phyloP scores from a whole-genome alignment of 2,888 invertebrate genomes.

The Papilio demoleus region DNA sequence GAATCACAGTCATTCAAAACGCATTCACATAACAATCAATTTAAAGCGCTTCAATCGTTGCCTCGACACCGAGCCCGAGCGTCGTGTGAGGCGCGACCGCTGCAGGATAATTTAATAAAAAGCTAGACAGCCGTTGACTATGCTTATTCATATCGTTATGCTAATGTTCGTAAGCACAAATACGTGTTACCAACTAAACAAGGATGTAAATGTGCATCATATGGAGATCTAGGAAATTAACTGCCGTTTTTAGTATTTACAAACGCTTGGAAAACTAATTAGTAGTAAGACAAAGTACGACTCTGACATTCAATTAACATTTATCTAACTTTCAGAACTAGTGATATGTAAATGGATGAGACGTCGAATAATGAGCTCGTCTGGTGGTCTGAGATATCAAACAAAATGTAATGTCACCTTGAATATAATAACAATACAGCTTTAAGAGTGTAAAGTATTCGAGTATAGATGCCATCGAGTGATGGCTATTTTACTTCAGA shows the following conservation, averaged over 20 bases:
- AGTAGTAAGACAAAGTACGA: conserved; percentile 23
- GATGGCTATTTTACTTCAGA: conserved; percentile 34
- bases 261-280: conserved; percentile 21
- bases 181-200: conserved; percentile 34
- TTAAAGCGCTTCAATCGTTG: conserved; percentile 70
- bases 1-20: conserved; percentile 75
- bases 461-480: conserved; percentile 29
- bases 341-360: conserved; percentile 25
- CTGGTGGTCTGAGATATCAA: conserved; percentile 27
- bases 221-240: conserved; percentile 16
- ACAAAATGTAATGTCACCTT: conserved; percentile 22
- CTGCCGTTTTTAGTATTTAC: conserved; percentile 27
- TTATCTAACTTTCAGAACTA: conserved; percentile 25
- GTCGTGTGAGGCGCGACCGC: conserved; percentile 71
- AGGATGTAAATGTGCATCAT: conserved; percentile 26
- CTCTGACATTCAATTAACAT: conserved; percentile 17
- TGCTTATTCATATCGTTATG: conserved; percentile 55
- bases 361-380: conserved; percentile 22
- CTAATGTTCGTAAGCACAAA: conserved; percentile 38
- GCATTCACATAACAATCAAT: conserved; percentile 80
- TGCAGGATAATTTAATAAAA: conserved; percentile 69
- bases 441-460: conserved; percentile 17
- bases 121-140: conserved; percentile 47
- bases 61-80: conserved; percentile 71
- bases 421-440: conserved; percentile 17